These are phyloP conservation scores for Parauchenoglanis ngamensis DNA, from an alignment of 2,797 vertebrate genomes.

Conservation along the genomic window DNA sequence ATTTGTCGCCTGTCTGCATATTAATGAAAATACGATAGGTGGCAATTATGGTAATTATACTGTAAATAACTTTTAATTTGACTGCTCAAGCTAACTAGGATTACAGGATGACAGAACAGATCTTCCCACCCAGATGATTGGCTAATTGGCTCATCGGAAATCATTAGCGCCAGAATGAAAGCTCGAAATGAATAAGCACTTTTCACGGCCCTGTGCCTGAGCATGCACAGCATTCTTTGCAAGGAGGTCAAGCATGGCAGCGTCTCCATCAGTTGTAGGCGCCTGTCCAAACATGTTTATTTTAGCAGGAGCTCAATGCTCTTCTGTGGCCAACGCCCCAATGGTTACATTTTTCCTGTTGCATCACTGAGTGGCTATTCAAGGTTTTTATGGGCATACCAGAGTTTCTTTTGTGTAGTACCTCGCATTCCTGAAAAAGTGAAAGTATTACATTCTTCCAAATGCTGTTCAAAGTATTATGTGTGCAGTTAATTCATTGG, in stretches of 20 bases:
- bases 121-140: background rate
- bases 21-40: background rate
- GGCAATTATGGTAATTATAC: slow-evolving; percentile 6
- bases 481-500: background rate
- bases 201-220: background rate
- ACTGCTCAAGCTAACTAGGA: background rate
- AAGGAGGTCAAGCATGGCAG: slow-evolving; percentile 7
- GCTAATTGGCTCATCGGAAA: slow-evolving; percentile 13
- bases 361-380: background rate
- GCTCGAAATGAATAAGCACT: background rate
- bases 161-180: slow-evolving; percentile 3
- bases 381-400: background rate
- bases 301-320: background rate
- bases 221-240: slow-evolving; percentile 15
- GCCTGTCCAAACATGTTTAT: slow-evolving; percentile 17
- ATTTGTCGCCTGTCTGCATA: slow-evolving; percentile 9
- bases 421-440: background rate
- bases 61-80: slow-evolving; percentile 13
- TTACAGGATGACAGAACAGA: slow-evolving; percentile 4
- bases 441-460: background rate
- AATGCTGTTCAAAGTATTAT: background rate
- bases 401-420: background rate
- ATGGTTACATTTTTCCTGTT: background rate
- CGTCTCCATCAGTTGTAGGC: background rate
- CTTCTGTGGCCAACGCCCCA: background rate